These are phyloP conservation scores for Bambusicola thoracicus DNA, from an alignment of 2,113 vertebrate genomes.

Conservation along the genomic window DNA sequence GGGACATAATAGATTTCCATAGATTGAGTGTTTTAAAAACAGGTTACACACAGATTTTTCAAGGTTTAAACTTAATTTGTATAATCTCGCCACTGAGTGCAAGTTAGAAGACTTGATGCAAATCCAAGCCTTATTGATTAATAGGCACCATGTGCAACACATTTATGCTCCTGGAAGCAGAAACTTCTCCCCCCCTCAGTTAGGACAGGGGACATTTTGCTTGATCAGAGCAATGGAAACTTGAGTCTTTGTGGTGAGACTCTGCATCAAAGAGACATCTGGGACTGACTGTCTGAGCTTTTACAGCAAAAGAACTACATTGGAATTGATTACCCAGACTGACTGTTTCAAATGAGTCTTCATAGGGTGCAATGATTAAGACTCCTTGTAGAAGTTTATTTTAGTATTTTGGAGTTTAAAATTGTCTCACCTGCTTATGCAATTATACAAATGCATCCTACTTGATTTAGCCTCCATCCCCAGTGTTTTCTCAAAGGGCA, in stretches of 20 bases:
- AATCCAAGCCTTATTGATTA: conserved; percentile 39
- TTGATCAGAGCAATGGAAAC: conserved; percentile 42
- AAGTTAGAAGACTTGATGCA: neutral
- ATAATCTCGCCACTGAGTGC: neutral
- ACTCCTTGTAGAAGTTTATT: neutral
- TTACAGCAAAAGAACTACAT: conserved; percentile 11
- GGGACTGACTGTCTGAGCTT: conserved; percentile 9
- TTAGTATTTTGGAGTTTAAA: neutral
- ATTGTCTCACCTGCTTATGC: neutral
- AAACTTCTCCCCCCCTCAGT: neutral
- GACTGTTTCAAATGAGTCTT: neutral
- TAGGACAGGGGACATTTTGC: conserved; percentile 24
- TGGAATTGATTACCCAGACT: conserved; percentile 17
- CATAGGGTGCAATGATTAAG: neutral
- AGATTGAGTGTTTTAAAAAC: neutral
- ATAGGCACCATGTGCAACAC: conserved; percentile 9
- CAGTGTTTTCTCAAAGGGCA: neutral
- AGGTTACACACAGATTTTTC: neutral
- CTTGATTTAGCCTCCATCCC: neutral
- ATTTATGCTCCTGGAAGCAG: conserved; percentile 12
- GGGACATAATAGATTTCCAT: neutral
- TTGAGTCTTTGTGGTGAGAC: conserved; percentile 16
- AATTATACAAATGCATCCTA: neutral
- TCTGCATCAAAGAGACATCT: conserved; percentile 37
- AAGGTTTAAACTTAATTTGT: conserved; percentile 9